Conservation (phyloP, 2,113 vertebrate genomes). For the Agapornis roseicollis region DNA sequence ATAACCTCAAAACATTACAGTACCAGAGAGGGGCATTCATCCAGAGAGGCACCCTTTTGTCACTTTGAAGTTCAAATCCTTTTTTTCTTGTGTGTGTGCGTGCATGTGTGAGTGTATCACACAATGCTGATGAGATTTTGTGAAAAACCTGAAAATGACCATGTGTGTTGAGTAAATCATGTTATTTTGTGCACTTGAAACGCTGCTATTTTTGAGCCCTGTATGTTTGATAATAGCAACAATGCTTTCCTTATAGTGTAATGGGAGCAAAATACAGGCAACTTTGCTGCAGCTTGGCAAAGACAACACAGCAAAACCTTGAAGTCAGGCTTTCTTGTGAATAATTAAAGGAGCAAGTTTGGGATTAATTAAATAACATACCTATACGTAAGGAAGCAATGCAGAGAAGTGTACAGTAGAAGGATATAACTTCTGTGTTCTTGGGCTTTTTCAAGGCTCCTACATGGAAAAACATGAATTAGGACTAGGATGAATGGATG, state of each 20-base stretch:
- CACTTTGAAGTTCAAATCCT: background rate
- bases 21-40: background rate
- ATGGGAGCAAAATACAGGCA: background rate
- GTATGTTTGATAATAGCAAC: background rate
- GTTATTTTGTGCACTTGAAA: background rate
- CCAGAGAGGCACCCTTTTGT: background rate
- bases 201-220: background rate
- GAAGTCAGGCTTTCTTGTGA: background rate
- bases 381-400: background rate
- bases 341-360: background rate
- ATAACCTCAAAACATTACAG: background rate
- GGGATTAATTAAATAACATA: background rate
- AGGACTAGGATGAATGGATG: background rate
- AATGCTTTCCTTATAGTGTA: background rate
- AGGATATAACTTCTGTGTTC: background rate
- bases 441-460: background rate
- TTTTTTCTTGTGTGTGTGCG: background rate
- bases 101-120: background rate
- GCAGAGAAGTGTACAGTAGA: background rate
- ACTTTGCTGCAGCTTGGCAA: background rate
- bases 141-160: background rate
- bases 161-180: background rate
- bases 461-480: background rate
- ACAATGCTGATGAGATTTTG: rapidly evolving
- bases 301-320: background rate